phyloP scores from a whole-genome alignment of 1,140 invertebrate species.

The Dufourea novaeangliae region DNA sequence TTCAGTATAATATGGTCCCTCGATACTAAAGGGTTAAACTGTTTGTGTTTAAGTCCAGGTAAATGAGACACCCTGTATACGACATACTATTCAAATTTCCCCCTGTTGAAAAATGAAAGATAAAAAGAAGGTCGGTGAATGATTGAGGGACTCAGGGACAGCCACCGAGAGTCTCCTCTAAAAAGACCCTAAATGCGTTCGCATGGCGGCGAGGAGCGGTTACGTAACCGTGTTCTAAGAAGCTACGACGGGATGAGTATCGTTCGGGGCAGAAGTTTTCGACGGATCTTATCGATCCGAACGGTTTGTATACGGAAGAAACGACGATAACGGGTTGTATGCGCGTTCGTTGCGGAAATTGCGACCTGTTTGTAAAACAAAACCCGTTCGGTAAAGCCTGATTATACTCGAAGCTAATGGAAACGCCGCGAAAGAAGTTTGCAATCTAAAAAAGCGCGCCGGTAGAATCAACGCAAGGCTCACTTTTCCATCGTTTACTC shows the following conservation, averaged over 20 bases:
- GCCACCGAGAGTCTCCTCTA: not conserved
- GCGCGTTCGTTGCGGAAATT: constrained; percentile 2
- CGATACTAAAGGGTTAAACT: too few species aligned
- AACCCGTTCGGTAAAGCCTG: not conserved
- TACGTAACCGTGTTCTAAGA: constrained; percentile 3
- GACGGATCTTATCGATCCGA: constrained; percentile 3
- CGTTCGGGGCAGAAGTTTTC: not conserved
- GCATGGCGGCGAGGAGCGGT: not conserved
- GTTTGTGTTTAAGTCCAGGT: too few species aligned
- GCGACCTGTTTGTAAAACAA: not conserved
- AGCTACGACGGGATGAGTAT: not conserved
- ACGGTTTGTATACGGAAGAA: not conserved
- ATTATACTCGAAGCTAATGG: not conserved
- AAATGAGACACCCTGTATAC: too few species aligned
- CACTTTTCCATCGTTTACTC: constrained; percentile 5
- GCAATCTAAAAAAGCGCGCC: constrained; percentile 5
- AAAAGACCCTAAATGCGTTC: not conserved
- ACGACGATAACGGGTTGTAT: not conserved
- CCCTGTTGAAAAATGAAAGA: too few species aligned
- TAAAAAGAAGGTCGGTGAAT: not conserved
- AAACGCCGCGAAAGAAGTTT: not conserved
- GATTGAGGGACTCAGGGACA: not conserved
- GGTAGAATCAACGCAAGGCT: not conserved
- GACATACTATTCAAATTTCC: too few species aligned
- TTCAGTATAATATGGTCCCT: too few species aligned